phyloP scores from a whole-genome alignment of 2,888 invertebrate genomes.

The Drosophila leonis region DNA sequence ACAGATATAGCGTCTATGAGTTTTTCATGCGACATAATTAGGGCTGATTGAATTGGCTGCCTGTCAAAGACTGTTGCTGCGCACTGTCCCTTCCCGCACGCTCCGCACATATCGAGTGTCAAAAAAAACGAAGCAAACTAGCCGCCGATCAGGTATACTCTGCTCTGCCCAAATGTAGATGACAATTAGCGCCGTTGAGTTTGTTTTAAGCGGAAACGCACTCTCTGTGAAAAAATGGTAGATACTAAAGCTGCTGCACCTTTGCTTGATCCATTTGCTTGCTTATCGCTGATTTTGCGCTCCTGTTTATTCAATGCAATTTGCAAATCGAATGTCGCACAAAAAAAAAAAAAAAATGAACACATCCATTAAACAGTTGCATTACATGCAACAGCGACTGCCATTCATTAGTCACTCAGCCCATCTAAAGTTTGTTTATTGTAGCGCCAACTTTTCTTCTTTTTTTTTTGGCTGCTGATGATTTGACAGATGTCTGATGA shows the following conservation, averaged over 20 bases:
- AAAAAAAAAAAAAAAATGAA: too few species aligned
- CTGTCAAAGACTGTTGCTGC: conserved; percentile 59
- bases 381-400: conserved; percentile 15
- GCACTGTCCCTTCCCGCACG: conserved; percentile 30
- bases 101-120: conserved; percentile 69
- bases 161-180: conserved; percentile 35
- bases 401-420: conserved; percentile 52
- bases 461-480: conserved; percentile 15
- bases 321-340: not conserved
- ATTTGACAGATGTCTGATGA: conserved; percentile 7
- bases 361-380: conserved; percentile 18
- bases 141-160: conserved; percentile 29
- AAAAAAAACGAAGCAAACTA: conserved; percentile 56
- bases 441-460: not conserved
- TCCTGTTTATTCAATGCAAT: conserved; percentile 25
- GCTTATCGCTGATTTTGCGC: conserved; percentile 31
- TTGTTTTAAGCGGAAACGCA: conserved; percentile 54
- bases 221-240: conserved; percentile 21
- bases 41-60: conserved; percentile 67
- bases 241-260: conserved; percentile 23
- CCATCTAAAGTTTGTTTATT: conserved; percentile 22
- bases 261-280: conserved; percentile 10
- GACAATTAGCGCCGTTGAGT: conserved; percentile 46
- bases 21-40: conserved; percentile 75
- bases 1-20: conserved; percentile 17